phyloP scores from a whole-genome alignment of 2,888 invertebrate genomes.

The Dascillus cervinus region DNA sequence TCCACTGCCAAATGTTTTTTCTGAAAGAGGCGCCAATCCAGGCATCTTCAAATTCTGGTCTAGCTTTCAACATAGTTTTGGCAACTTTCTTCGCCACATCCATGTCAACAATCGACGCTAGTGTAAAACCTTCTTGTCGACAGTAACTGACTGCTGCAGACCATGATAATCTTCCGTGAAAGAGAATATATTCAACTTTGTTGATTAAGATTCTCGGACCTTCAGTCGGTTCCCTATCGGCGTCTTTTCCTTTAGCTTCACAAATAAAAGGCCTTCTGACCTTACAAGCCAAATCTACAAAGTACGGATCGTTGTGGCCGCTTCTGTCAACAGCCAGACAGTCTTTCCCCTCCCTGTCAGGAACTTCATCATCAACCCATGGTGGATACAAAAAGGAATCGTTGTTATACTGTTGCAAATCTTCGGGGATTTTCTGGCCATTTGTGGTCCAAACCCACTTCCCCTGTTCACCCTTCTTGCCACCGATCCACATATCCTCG shows the following conservation, averaged over 20 bases:
- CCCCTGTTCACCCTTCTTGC: not conserved
- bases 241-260: slow-evolving; percentile 1
- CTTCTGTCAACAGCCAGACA: slow-evolving; percentile 47
- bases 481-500: slow-evolving; percentile 8
- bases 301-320: slow-evolving; percentile 45
- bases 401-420: slow-evolving; percentile 3
- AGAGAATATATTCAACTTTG: slow-evolving; percentile 29
- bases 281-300: slow-evolving; percentile 47
- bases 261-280: slow-evolving; percentile 43
- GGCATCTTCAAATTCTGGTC: slow-evolving; percentile 35
- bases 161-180: slow-evolving; percentile 44
- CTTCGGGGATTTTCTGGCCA: slow-evolving; percentile 5
- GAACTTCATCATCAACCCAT: slow-evolving; percentile 22
- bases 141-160: slow-evolving; percentile 46
- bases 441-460: slow-evolving; percentile 3
- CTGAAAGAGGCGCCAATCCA: slow-evolving; percentile 28
- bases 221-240: not conserved
- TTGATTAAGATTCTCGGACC: not conserved
- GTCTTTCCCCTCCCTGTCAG: slow-evolving; percentile 35
- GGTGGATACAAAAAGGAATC: slow-evolving; percentile 21
- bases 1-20: slow-evolving; percentile 26
- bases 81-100: slow-evolving; percentile 42
- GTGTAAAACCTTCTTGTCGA: slow-evolving; percentile 41
- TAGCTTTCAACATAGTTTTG: slow-evolving; percentile 42
- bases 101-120: slow-evolving; percentile 44